Base-by-base conservation (phyloP, 2,797 vertebrate genomes). In the Chelon auratus region DNA sequence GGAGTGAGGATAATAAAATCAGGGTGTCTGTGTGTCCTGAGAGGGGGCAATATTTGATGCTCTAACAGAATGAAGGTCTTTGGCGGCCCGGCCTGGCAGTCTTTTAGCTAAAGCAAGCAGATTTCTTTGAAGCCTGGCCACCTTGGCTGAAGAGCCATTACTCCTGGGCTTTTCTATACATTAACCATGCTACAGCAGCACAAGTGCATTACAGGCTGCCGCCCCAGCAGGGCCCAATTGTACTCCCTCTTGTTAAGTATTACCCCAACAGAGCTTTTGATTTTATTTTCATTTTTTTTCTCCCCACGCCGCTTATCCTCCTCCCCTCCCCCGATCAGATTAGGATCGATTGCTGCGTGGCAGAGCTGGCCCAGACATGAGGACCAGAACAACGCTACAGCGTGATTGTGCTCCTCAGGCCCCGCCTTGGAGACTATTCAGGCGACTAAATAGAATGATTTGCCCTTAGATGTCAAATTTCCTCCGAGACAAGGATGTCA, bases 381-480 rank as follows among this genome's bases (percentile, higher is more conserved):
- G 83, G 89, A 86, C 83, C 89, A 89, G 90, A 88, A 89, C 87
- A 85, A 88, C 88, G 85, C 87, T 82, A 65, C 90, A 64, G 89
- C 86, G 86, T 70, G 86, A 90, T 91, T 88, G 93, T 90, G 78
- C 90, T 89, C 88, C 84, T 83, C 81, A 82, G 82, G 83, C 89
- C 85, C 90, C 88, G 89, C 92, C 92, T 94, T 88, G 89, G 91
- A 92, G 91, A 92, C 93, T 90, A 94, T 95, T 94, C 94, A 93
- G 93, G 93, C 93, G 87, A 94, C 94, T 95, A 95, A 94, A 94
- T 94, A 94, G 94, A 95, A 95, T 94, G 93, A 94, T 95, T 95
- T 95, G 94, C 95, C 95, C 94, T 95, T 94, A 95, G 93, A 95
- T 95, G 94, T 95, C 95, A 95, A 95, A 95, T 94, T 93, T 94